Percentiles rank a stretch among this genome's conserved stretches.
Conservation (phyloP, 2,113 vertebrate genomes). For the Aldabrachelys gigantea region DNA sequence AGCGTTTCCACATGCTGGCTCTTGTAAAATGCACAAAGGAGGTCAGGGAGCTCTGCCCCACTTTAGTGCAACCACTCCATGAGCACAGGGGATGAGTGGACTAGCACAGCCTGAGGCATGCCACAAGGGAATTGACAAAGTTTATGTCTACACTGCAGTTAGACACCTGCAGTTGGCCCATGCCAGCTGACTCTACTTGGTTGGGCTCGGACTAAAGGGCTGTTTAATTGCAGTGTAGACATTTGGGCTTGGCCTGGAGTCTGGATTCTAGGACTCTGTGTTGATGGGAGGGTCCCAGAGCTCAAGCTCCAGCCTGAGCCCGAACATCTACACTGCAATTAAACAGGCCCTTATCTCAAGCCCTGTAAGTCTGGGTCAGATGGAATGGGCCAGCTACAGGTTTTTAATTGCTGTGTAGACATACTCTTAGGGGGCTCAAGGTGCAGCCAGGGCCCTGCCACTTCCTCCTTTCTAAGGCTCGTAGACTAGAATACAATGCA, state of each 20-base stretch:
- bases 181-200: neutral
- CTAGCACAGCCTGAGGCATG: neutral
- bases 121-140: neutral
- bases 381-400: neutral
- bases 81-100: neutral
- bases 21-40: neutral
- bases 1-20: neutral
- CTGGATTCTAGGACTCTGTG: neutral
- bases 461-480: neutral
- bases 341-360: neutral
- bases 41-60: neutral
- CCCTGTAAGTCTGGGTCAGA: neutral
- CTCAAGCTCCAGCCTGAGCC: neutral
- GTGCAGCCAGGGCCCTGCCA: neutral
- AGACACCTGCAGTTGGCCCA: neutral
- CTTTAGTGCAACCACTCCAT: neutral
- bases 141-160: neutral
- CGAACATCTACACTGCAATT: neutral
- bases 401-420: neutral
- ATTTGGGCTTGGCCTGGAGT: neutral
- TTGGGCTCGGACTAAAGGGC: neutral
- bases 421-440: neutral
- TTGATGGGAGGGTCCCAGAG: too few species aligned
- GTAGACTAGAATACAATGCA: neutral
- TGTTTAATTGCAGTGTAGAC: neutral